Conservation (phyloP, 1,140 invertebrate genomes). For the Onthophagus taurus region DNA sequence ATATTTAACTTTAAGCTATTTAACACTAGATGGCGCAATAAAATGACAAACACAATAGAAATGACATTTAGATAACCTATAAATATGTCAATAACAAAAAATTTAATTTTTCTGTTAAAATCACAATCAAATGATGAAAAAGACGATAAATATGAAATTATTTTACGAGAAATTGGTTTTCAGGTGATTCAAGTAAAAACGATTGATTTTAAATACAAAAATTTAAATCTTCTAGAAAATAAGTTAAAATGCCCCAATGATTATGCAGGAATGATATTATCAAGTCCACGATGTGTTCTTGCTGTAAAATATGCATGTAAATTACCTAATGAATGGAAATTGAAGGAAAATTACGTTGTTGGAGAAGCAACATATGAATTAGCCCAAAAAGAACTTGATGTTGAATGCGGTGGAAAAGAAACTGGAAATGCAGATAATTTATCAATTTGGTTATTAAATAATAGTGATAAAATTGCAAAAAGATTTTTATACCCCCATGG, state of each 20-base stretch:
- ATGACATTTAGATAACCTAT: too few species aligned
- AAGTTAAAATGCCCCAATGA: conserved; percentile 31
- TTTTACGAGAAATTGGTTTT: conserved; percentile 24
- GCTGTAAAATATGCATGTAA: conserved; percentile 27
- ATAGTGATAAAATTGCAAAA: conserved; percentile 26
- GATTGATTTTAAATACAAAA: conserved; percentile 37
- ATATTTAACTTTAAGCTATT: too few species aligned
- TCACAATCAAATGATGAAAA: conserved; percentile 20
- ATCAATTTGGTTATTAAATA: conserved; percentile 22
- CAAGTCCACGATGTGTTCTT: conserved; percentile 39
- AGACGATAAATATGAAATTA: conserved; percentile 29
- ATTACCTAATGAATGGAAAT: conserved; percentile 29
- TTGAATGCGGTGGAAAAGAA: conserved; percentile 33
- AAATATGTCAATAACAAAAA: conserved; percentile 18
- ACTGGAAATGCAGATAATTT: conserved; percentile 39
- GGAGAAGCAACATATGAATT: conserved; percentile 36
- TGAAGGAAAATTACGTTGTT: conserved; percentile 39
- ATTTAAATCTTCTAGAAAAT: conserved; percentile 30
- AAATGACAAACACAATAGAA: too few species aligned
- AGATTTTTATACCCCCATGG: conserved; percentile 41
- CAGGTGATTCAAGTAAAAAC: conserved; percentile 30
- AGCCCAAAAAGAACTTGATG: conserved; percentile 27
- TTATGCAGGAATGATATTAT: conserved; percentile 38
- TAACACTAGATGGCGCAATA: too few species aligned
- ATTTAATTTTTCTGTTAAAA: conserved; percentile 29